These are phyloP conservation scores for Pseudoips prasinana DNA, from an alignment of 2,888 invertebrate genomes.

Conservation along the genomic window DNA sequence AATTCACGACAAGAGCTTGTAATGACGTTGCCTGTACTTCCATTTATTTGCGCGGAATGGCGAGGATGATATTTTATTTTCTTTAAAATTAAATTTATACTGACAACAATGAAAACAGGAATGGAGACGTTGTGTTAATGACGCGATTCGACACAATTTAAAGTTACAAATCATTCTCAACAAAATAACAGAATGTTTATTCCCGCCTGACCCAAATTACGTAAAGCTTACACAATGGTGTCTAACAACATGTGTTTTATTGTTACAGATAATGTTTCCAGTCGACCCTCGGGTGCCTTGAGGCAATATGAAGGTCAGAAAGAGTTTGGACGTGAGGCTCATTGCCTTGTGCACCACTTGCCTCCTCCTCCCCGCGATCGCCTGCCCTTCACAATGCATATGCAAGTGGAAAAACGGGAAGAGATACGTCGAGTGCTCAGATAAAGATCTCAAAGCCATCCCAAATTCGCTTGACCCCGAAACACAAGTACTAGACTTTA, in stretches of 20 bases:
- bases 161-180: too few relatives aligned
- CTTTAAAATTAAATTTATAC: slow-evolving; percentile 10
- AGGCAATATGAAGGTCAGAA: slow-evolving; percentile 69
- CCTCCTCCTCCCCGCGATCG: slow-evolving; percentile 67
- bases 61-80: slow-evolving; percentile 6
- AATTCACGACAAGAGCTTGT: slow-evolving; percentile 22
- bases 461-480: slow-evolving; percentile 91
- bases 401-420: slow-evolving; percentile 98
- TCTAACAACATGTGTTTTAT: slow-evolving; percentile 36
- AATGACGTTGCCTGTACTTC: slow-evolving; percentile 15
- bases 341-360: slow-evolving; percentile 73
- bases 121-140: slow-evolving; percentile 7
- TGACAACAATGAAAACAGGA: slow-evolving; percentile 7
- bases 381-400: slow-evolving; percentile 89
- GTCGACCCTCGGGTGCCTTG: slow-evolving; percentile 56
- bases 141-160: neutral
- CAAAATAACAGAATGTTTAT: too few relatives aligned
- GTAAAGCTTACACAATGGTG: neutral
- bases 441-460: slow-evolving; percentile 88
- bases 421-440: slow-evolving; percentile 93
- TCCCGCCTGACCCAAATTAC: too few relatives aligned
- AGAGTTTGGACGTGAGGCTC: slow-evolving; percentile 65
- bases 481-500: slow-evolving; percentile 93
- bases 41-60: slow-evolving; percentile 13
- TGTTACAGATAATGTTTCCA: slow-evolving; percentile 73